Evolutionary conservation across 2,113 vertebrate genomes (phyloP).

Genomic region (Mormyrus iriodes): DNA sequence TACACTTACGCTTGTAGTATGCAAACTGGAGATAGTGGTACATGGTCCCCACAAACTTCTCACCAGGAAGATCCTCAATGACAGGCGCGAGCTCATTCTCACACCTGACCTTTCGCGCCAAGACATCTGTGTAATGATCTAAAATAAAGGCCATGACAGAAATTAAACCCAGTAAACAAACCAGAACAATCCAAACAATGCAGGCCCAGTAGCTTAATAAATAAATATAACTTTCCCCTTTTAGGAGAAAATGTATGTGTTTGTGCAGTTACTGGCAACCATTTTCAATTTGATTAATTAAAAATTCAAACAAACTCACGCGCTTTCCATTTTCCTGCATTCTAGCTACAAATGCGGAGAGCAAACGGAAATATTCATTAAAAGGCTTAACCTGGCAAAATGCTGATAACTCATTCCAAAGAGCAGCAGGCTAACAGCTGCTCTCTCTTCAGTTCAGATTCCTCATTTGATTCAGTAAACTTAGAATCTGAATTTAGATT

Average conservation of each 20-base stretch:
- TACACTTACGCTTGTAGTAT: constrained; percentile 89
- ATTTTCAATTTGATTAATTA: background rate
- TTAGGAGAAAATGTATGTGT: background rate
- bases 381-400: background rate
- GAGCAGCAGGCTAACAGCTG: background rate
- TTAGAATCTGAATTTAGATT: background rate
- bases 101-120: constrained; percentile 81
- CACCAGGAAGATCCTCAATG: constrained; percentile 82
- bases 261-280: background rate
- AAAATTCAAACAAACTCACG: background rate
- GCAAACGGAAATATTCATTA: background rate
- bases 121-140: constrained; percentile 89
- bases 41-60: constrained; percentile 98
- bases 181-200: background rate
- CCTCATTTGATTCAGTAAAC: background rate
- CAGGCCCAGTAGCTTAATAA: background rate
- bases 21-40: constrained; percentile 97
- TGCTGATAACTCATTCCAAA: background rate
- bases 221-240: background rate
- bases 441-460: background rate
- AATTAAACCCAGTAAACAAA: background rate
- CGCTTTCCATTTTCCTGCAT: background rate
- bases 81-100: constrained; percentile 83
- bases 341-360: background rate
- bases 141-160: constrained; percentile 19